Conservation (phyloP, 2,888 invertebrate genomes). For the Pilophorus perplexus region DNA sequence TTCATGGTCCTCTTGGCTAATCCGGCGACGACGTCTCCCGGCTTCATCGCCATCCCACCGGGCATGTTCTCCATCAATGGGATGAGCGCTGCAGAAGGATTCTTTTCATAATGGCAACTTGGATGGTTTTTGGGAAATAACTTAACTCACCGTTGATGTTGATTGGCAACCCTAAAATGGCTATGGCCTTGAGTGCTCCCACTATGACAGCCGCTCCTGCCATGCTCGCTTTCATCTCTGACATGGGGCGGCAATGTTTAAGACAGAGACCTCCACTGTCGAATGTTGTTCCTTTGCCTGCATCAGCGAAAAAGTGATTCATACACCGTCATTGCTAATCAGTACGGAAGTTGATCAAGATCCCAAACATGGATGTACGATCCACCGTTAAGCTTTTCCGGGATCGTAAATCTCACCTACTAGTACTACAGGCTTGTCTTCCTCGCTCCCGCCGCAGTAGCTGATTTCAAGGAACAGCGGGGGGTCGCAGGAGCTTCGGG, state of each 20-base stretch:
- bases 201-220: slow-evolving; percentile 77
- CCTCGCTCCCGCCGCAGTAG: slow-evolving; percentile 57
- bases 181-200: slow-evolving; percentile 73
- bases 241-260: slow-evolving; percentile 62
- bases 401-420: slow-evolving; percentile 43
- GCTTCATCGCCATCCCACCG: slow-evolving; percentile 60
- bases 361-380: no score
- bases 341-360: no score
- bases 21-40: slow-evolving; percentile 55
- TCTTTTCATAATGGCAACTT: not conserved
- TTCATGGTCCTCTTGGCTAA: slow-evolving; percentile 62
- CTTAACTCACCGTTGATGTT: slow-evolving; percentile 62
- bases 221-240: slow-evolving; percentile 78
- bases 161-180: slow-evolving; percentile 66
- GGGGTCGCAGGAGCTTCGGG: slow-evolving; percentile 65
- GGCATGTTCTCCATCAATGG: slow-evolving; percentile 56
- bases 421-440: slow-evolving; percentile 61
- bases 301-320: not conserved
- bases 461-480: slow-evolving; percentile 65
- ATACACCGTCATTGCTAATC: no score
- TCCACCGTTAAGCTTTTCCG: no score
- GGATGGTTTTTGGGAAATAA: not conserved
- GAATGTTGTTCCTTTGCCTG: slow-evolving; percentile 62
- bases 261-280: slow-evolving; percentile 60
- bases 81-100: slow-evolving; percentile 51